Conservation (phyloP, 2,888 invertebrate genomes). For the Parnassius apollo region DNA sequence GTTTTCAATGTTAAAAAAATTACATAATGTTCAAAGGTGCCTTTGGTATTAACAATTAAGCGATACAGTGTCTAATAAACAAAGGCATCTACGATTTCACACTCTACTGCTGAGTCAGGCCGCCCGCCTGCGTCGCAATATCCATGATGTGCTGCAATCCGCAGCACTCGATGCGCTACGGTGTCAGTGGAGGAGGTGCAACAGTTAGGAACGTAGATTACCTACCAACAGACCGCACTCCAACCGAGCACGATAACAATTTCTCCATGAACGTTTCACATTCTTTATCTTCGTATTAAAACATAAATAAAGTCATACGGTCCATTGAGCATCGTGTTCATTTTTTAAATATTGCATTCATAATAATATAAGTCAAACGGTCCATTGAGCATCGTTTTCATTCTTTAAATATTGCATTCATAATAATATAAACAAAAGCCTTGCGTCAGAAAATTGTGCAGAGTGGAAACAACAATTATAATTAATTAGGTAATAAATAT, state of each 20-base stretch:
- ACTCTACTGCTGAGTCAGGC: conserved; percentile 42
- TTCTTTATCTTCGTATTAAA: background rate
- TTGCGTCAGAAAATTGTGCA: background rate
- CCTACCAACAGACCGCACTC: conserved; percentile 12
- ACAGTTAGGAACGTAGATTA: conserved; percentile 44
- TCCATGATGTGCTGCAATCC: conserved; percentile 52
- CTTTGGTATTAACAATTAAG: too few species aligned
- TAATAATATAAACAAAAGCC: background rate
- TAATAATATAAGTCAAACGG: background rate
- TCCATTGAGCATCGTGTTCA: background rate
- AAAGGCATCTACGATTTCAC: background rate
- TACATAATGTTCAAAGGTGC: too few species aligned
- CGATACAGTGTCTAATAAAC: background rate
- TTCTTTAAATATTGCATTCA: background rate
- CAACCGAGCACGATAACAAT: conserved; percentile 2
- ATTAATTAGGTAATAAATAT: too few species aligned
- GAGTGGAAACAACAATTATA: too few species aligned
- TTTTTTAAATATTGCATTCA: background rate
- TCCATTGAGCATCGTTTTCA: background rate
- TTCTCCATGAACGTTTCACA: background rate
- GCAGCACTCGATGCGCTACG: conserved; percentile 47
- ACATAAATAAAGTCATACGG: background rate
- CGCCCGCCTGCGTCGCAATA: conserved; percentile 41
- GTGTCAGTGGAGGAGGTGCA: conserved; percentile 56
- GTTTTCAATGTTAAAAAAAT: too few species aligned